Evolutionary conservation across 2,113 vertebrate species (phyloP).

Genomic region (Oryzias woworae): DNA sequence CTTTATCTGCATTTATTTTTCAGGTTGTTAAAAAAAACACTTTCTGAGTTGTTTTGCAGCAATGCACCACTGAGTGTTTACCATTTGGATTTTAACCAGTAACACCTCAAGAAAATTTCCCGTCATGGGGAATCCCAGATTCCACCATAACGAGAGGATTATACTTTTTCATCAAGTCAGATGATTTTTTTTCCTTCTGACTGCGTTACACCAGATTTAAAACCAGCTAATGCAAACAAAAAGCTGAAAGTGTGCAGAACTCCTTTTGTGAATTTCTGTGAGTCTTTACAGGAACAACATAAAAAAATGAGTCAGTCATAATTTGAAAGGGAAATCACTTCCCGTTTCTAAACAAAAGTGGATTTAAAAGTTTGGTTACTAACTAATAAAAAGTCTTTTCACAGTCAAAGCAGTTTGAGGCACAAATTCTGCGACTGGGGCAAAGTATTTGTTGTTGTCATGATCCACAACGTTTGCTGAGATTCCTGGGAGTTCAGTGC

Average conservation of each 20-base stretch:
- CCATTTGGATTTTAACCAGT: no score
- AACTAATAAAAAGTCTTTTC: constrained; percentile 41
- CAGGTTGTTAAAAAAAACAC: no score
- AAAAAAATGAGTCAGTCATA: constrained; percentile 5
- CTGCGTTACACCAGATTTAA: background rate
- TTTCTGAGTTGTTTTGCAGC: no score
- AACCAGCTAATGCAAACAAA: background rate
- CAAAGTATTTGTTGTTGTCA: constrained; percentile 69
- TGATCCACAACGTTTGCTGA: constrained; percentile 66
- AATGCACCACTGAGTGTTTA: no score
- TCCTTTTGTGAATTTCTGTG: background rate
- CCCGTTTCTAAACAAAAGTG: constrained; percentile 23
- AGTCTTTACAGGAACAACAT: constrained; percentile 27
- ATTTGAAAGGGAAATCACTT: constrained; percentile 58
- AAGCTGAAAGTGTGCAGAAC: no score
- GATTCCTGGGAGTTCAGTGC: constrained; percentile 76
- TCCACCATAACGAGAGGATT: no score
- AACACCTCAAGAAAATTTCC: no score
- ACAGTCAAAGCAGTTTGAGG: constrained; percentile 38
- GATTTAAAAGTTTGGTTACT: constrained; percentile 34
- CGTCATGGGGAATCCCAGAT: no score
- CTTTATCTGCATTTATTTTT: no score
- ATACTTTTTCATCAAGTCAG: no score
- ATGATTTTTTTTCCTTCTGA: no score
- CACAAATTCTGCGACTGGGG: constrained; percentile 56